phyloP scores from a whole-genome alignment of 2,888 invertebrate species.

The Selenia dentaria region DNA sequence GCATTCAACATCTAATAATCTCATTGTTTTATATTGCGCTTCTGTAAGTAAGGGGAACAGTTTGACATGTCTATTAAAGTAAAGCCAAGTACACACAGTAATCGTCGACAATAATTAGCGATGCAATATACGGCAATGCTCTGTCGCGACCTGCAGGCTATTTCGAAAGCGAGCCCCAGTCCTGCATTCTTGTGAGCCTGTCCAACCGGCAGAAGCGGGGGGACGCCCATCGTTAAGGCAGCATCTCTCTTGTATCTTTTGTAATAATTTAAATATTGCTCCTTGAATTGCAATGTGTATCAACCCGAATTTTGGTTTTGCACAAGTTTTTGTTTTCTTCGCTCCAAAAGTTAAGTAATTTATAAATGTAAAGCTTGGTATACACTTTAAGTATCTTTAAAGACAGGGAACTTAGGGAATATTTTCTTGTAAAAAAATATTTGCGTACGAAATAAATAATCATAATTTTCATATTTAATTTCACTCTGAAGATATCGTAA shows the following conservation, averaged over 20 bases:
- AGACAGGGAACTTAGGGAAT: too few species aligned
- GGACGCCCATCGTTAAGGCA: constrained; percentile 33
- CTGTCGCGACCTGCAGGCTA: constrained; percentile 49
- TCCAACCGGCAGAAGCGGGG: constrained; percentile 65
- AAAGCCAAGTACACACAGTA: constrained; percentile 22
- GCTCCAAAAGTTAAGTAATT: background rate
- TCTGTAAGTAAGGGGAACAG: too few species aligned
- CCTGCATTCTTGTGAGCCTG: constrained; percentile 77
- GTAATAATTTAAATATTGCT: constrained; percentile 30
- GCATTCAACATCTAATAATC: too few species aligned
- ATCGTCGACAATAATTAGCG: constrained; percentile 32
- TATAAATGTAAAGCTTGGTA: background rate
- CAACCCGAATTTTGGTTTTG: constrained; percentile 10
- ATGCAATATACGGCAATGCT: constrained; percentile 51
- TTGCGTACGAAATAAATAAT: too few species aligned
- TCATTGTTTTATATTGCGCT: too few species aligned
- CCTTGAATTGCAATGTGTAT: constrained; percentile 25
- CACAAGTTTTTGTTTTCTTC: background rate
- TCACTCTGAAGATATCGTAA: too few species aligned
- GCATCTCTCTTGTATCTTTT: constrained; percentile 30
- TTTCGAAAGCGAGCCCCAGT: constrained; percentile 72
- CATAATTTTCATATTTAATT: too few species aligned
- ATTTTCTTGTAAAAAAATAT: too few species aligned
- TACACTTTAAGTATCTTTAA: too few species aligned
- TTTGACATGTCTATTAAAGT: constrained; percentile 15